These are phyloP conservation scores for Pantelozetes paolii DNA, from an alignment of 2,888 invertebrate genomes.

Conservation along the genomic window DNA sequence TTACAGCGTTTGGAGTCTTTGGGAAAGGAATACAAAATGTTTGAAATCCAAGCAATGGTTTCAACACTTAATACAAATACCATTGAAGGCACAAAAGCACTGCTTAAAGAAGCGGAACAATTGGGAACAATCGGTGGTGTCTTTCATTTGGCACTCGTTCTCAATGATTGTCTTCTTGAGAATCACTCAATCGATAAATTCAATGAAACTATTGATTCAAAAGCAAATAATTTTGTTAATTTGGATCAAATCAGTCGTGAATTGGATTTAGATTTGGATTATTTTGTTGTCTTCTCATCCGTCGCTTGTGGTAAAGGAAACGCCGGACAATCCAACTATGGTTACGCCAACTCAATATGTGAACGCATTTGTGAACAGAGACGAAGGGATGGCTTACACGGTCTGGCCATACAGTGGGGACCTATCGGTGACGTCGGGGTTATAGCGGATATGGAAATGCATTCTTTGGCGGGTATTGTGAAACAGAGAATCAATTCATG, in stretches of 20 bases:
- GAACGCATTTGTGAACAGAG: slow-evolving; percentile 86
- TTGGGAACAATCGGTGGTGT: slow-evolving; percentile 74
- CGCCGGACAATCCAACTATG: slow-evolving; percentile 93
- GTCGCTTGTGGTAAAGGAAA: slow-evolving; percentile 95
- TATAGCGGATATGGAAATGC: slow-evolving; percentile 79
- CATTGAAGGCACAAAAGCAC: slow-evolving; percentile 63
- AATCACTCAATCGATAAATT: slow-evolving; percentile 76
- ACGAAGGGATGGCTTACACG: slow-evolving; percentile 76
- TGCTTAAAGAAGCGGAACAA: slow-evolving; percentile 64
- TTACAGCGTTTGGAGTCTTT: background rate
- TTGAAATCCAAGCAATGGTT: slow-evolving; percentile 58
- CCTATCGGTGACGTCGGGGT: slow-evolving; percentile 96
- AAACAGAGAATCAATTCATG: slow-evolving; percentile 92
- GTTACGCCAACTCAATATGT: slow-evolving; percentile 89
- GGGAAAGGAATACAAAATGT: background rate
- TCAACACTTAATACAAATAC: slow-evolving; percentile 69
- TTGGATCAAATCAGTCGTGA: slow-evolving; percentile 74
- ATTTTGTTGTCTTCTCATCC: slow-evolving; percentile 93
- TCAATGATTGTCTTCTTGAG: slow-evolving; percentile 79
- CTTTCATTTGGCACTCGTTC: slow-evolving; percentile 79
- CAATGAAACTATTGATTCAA: slow-evolving; percentile 69
- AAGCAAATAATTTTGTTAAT: slow-evolving; percentile 72
- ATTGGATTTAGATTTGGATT: slow-evolving; percentile 70
- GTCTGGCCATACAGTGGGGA: slow-evolving; percentile 92
- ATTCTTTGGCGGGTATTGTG: slow-evolving; percentile 87